phyloP scores from a whole-genome alignment of 2,113 vertebrate species.

The Ursus arctos region DNA sequence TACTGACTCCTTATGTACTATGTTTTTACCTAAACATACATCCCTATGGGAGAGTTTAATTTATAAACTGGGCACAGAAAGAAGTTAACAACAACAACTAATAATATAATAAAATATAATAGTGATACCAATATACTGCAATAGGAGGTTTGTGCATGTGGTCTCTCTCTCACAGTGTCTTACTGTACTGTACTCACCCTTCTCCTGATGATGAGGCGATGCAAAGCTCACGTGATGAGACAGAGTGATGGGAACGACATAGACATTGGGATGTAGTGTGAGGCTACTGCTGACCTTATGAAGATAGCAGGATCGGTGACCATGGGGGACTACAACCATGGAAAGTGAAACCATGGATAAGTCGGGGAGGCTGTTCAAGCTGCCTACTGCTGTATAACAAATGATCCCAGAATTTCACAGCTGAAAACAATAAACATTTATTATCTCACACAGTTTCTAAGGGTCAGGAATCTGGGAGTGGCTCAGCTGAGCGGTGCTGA shows the following conservation, averaged over 20 bases:
- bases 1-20: neutral
- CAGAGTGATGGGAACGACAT: neutral
- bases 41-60: neutral
- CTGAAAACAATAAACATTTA: neutral
- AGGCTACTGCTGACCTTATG: neutral
- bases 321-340: neutral
- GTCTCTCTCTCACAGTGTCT: neutral
- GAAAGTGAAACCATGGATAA: neutral
- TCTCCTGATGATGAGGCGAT: neutral
- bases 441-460: neutral
- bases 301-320: neutral
- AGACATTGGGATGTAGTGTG: neutral
- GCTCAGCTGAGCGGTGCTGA: neutral
- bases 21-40: neutral
- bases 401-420: neutral
- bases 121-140: neutral
- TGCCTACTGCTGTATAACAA: neutral
- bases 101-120: neutral
- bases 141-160: neutral
- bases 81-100: neutral
- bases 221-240: neutral
- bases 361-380: neutral
- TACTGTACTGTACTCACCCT: neutral
- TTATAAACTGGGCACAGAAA: neutral
- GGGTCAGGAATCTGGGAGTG: neutral